Evolutionary conservation across 1,140 invertebrate species (phyloP), one percentile per base, ranked within the genome.

Genomic region (Muscidifurax raptorellus): DNA sequence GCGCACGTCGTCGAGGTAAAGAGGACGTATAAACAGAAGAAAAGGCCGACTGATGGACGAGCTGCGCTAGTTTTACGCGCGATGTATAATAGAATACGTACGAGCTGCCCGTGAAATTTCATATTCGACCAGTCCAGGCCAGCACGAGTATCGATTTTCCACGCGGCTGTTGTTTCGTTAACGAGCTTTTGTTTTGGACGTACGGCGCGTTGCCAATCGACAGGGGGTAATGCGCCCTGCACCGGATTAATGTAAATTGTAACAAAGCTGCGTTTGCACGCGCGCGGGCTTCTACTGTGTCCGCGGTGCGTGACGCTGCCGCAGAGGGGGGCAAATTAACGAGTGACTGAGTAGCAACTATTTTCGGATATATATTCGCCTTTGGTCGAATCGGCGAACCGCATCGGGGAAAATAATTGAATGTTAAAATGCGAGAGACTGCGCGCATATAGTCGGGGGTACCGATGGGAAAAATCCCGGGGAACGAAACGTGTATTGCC

Each of bases 401-500:
- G 66, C 27, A 7, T 15, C 25, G 25, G 22, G 28, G 27, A n/a
- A 36, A 74, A 74, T 74, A 74, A 74, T 74, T 74, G 72, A 74
- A 74, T 74, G 72, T 44, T 74, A 40, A 74, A 74, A 36, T 40
- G 36, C 72, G 72, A 12, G 72, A 28, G 30, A 36, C 30, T 32
- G 40, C 32, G 66, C 66, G 27, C 13, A 18, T 66, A 6, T 22
- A n/a, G 27, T 32, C 30, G 10, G 10, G 28, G 2, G 25, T 13
- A 27, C 66, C 18, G 66, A 25, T 69, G 25, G 28, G 13, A 69
- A 69, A 69, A 69, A 69, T 69, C 28, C 79, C 76, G 22, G 59
- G 27, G 7, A 22, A n/a, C n/a, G n/a, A 81, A 86, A 81, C 36
- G 78, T 18, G 71, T 75, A 80, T 81, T 75, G 80, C 84, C 79